Percentiles rank a stretch among this genome's conserved stretches.
These are phyloP conservation scores for Tenebrosternarchus preto DNA, from an alignment of 2,113 vertebrate species.

Conservation along the genomic window DNA sequence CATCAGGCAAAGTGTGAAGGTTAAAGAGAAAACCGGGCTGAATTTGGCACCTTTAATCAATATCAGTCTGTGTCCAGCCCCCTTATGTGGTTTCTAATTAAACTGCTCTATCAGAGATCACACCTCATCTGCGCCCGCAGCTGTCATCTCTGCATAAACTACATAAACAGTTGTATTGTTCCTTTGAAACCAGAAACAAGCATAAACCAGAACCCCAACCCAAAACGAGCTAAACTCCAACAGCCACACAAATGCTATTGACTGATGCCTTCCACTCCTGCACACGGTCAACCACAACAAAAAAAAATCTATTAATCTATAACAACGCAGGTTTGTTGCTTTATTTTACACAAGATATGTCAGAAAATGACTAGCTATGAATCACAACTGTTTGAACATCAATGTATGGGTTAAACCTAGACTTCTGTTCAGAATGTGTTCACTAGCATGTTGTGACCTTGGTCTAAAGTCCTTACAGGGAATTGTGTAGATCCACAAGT, in stretches of 20 bases:
- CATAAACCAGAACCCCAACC: background rate
- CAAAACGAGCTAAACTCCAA: background rate
- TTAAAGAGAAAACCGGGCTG: slow-evolving; percentile 30
- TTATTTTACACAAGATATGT: no score
- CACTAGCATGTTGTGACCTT: background rate
- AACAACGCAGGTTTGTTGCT: no score
- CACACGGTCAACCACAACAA: no score
- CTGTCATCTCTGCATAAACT: background rate
- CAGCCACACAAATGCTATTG: background rate
- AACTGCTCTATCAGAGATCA: slow-evolving; percentile 32
- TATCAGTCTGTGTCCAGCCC: slow-evolving; percentile 20
- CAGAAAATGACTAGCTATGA: no score
- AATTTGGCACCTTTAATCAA: slow-evolving; percentile 17
- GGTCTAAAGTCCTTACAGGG: background rate
- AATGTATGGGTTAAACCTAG: background rate
- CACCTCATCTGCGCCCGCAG: slow-evolving; percentile 5
- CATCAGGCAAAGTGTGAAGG: background rate
- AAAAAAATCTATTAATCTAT: no score
- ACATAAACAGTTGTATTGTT: no score
- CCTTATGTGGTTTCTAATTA: slow-evolving; percentile 34
- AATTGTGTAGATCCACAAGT: background rate
- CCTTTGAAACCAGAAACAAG: background rate
- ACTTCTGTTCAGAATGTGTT: background rate
- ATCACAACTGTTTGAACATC: background rate
- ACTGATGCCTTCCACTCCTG: background rate